These are phyloP conservation scores for Corythaeola cristata DNA, from an alignment of 2,113 vertebrate genomes.

Conservation along the genomic window DNA sequence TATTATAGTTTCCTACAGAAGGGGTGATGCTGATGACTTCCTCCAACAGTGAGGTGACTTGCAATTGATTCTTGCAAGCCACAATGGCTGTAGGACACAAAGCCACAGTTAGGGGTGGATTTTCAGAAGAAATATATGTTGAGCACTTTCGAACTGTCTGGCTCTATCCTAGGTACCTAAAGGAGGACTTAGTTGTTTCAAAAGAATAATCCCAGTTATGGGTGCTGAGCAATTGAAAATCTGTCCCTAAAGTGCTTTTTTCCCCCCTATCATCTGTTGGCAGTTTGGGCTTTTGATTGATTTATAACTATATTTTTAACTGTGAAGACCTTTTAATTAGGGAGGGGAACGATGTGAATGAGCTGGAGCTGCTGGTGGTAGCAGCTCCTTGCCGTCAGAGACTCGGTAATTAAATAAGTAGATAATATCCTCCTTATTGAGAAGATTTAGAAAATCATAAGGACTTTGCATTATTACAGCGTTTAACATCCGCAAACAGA, in stretches of 20 bases:
- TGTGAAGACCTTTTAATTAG: slow-evolving; percentile 53
- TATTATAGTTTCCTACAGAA: not conserved
- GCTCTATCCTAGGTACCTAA: slow-evolving; percentile 4
- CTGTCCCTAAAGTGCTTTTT: not conserved
- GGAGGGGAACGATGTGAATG: slow-evolving; percentile 16
- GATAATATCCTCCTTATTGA: slow-evolving; percentile 67
- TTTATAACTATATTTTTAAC: slow-evolving; percentile 39
- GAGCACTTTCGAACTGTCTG: slow-evolving; percentile 34
- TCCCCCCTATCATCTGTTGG: not conserved
- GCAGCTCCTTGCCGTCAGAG: slow-evolving; percentile 34
- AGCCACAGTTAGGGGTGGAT: not conserved
- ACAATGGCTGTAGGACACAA: slow-evolving; percentile 24
- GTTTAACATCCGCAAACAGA: slow-evolving; percentile 53
- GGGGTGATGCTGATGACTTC: not conserved
- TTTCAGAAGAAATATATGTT: slow-evolving; percentile 3
- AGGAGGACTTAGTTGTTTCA: slow-evolving; percentile 14
- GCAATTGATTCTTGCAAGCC: not conserved
- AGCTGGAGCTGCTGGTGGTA: slow-evolving; percentile 25
- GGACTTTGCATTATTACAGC: slow-evolving; percentile 56
- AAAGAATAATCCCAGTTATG: slow-evolving; percentile 6
- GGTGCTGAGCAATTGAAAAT: slow-evolving; percentile 40
- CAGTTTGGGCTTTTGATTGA: not conserved
- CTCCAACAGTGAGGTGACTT: not conserved
- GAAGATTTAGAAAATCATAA: slow-evolving; percentile 70
- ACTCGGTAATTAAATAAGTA: slow-evolving; percentile 65